These are phyloP conservation scores for Cetonia aurata DNA, from an alignment of 2,888 invertebrate genomes.

Conservation along the genomic window DNA sequence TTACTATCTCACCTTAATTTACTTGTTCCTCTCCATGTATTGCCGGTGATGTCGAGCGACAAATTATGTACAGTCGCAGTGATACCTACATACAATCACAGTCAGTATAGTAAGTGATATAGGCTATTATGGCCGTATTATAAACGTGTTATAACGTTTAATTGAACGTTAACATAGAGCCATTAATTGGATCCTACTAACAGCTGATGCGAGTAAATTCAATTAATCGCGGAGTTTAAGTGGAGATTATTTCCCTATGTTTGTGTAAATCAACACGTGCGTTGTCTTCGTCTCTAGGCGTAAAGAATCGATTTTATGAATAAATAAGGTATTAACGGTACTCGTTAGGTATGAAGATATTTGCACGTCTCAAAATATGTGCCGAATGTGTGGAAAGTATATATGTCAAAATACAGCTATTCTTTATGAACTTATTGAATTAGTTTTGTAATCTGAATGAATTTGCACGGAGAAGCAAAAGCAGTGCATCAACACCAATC, in stretches of 20 bases:
- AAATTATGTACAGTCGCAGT: slow-evolving; percentile 5
- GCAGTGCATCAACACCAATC: too few relatives aligned
- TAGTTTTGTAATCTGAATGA: too few relatives aligned
- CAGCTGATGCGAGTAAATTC: background rate
- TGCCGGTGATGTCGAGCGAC: slow-evolving; percentile 6
- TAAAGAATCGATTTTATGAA: too few relatives aligned
- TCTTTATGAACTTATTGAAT: too few relatives aligned
- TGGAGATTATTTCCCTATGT: background rate
- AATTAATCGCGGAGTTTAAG: slow-evolving; percentile 10
- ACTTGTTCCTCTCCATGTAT: background rate
- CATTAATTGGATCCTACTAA: slow-evolving; percentile 17
- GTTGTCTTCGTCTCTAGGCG: too few relatives aligned
- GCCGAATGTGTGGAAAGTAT: too few relatives aligned
- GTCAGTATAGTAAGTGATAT: slow-evolving; percentile 23
- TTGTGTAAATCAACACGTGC: too few relatives aligned
- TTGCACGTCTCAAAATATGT: too few relatives aligned
- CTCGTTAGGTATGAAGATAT: too few relatives aligned
- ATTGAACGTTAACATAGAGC: slow-evolving; percentile 28
- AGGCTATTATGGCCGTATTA: slow-evolving; percentile 18
- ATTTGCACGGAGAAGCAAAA: too few relatives aligned
- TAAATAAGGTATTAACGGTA: too few relatives aligned
- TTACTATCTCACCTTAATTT: background rate
- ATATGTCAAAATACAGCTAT: too few relatives aligned
- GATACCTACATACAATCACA: background rate
- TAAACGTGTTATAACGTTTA: slow-evolving; percentile 23